Conservation (phyloP, 2,113 vertebrate genomes). For the Pangasianodon hypophthalmus region DNA sequence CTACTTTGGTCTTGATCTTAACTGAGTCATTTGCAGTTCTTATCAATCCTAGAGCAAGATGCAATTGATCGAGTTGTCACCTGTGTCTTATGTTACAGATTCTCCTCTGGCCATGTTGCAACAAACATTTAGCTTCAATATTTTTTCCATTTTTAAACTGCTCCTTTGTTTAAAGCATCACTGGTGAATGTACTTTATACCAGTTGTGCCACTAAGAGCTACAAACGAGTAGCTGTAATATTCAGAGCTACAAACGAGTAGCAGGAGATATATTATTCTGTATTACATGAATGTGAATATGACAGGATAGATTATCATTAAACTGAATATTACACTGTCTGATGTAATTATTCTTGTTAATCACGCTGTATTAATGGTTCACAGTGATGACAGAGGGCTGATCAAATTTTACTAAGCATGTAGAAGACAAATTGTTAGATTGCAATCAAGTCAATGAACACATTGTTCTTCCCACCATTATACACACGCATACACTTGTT, state of each 20-base stretch:
- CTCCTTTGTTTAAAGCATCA: too few species aligned
- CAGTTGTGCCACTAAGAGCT: too few species aligned
- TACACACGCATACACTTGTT: background rate
- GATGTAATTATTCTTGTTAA: background rate
- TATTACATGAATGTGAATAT: background rate
- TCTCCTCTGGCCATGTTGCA: conserved; percentile 56
- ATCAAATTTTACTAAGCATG: background rate
- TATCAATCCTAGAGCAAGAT: conserved; percentile 57
- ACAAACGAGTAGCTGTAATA: conserved; percentile 46
- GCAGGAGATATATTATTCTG: conserved; percentile 34
- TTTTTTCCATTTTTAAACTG: too few species aligned
- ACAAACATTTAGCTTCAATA: conserved; percentile 54
- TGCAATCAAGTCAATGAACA: background rate
- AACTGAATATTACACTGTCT: background rate
- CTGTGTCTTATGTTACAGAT: conserved; percentile 63
- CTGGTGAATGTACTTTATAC: too few species aligned
- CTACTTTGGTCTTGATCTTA: conserved; percentile 58
- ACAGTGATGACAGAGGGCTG: background rate
- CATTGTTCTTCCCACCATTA: background rate
- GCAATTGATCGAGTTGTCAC: conserved; percentile 50
- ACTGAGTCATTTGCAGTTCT: conserved; percentile 69
- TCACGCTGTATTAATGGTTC: background rate
- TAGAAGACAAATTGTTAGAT: background rate
- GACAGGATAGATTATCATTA: background rate
- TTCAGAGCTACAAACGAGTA: conserved; percentile 39